Base-by-base conservation (phyloP, 2,113 vertebrate species). In the Eonycteris spelaea region DNA sequence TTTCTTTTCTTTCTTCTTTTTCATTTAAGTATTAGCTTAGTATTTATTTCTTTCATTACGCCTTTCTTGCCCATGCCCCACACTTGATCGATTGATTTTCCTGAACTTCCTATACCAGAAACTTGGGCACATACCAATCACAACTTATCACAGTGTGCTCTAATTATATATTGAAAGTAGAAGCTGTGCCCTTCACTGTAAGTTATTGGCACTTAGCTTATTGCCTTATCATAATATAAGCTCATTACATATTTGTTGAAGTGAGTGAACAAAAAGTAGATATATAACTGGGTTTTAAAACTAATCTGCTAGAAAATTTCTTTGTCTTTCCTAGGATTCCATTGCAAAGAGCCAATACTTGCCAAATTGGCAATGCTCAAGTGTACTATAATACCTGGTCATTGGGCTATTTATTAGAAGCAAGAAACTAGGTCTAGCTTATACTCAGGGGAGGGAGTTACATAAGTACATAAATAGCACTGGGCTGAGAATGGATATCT, bases 131-230 rank as follows among this genome's bases (percentile, higher is more conserved):
- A 40, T 26, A 63, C 38, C 22, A 59, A 86, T 55, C 16, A 89
- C 53, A 80, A n/a, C 7, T 19, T 61, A 90, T 3, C 30, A 55
- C 2, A 68, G 14, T n/a, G 3, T 30, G 43, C 43, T 88, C 30
- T 75, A 53, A 51, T 89, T 63, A n/a, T 35, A 26, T 1, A 78
- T 1, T 90, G 6, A 79, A 51, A 93, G 51, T 21, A 86, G 11
- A 83, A 74, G 21, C 16, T 35, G 35, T 57, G 16, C 22, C 19
- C 68, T 91, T 95, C 67, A 45, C 28, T 85, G 0, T 78, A 89
- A 94, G 89, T 95, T 75, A 86, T 9, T 48, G 26, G 19, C 19
- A 87, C 15, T 53, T 86, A 95, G 18, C 18, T 75, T 93, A 89
- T 67, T 91, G 35, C 43, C 28, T 95, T 68, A 38, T 67, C 33